These are phyloP conservation scores for Stylophora pistillata DNA, from an alignment of 64 coral and sea anemone species.

Conservation along the genomic window DNA sequence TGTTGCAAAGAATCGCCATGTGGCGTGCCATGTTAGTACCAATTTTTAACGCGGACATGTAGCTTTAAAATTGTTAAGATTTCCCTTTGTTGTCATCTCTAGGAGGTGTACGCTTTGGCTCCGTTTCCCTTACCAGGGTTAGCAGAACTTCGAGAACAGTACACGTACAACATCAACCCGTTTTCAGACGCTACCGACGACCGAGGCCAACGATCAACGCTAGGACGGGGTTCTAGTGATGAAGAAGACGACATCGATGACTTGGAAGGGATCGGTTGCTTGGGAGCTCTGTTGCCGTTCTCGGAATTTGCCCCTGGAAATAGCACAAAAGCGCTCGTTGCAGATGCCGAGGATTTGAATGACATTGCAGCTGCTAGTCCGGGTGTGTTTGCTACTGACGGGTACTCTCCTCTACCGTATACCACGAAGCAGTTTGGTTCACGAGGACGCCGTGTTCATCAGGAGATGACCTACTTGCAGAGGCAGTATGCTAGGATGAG, in stretches of 20 bases:
- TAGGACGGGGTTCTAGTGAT: conserved; percentile 81
- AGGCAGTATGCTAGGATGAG: conserved; percentile 93
- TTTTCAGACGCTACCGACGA: conserved; percentile 56
- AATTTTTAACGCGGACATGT: no score
- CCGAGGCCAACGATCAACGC: conserved; percentile 46
- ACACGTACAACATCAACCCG: conserved; percentile 96
- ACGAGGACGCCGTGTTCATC: conserved; percentile 40
- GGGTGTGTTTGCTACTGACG: conserved; percentile 87
- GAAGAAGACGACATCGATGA: conserved; percentile 91
- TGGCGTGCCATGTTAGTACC: no score
- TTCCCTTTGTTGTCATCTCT: neutral
- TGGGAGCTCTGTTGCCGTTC: conserved; percentile 89
- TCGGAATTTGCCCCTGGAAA: conserved; percentile 68
- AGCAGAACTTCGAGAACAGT: conserved; percentile 94
- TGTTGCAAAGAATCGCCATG: no score
- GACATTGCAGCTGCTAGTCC: conserved; percentile 88
- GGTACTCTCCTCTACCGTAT: conserved; percentile 74
- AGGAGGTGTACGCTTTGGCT: conserved; percentile 92
- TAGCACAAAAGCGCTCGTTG: conserved; percentile 33
- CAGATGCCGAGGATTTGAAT: conserved; percentile 41
- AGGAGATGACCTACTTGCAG: conserved; percentile 78
- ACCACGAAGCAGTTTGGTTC: conserved; percentile 66
- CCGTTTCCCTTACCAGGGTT: conserved; percentile 92
- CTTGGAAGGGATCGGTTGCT: conserved; percentile 79
- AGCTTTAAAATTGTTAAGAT: neutral